Conservation (phyloP, 1,140 invertebrate species). For the Oscheius sp. region DNA sequence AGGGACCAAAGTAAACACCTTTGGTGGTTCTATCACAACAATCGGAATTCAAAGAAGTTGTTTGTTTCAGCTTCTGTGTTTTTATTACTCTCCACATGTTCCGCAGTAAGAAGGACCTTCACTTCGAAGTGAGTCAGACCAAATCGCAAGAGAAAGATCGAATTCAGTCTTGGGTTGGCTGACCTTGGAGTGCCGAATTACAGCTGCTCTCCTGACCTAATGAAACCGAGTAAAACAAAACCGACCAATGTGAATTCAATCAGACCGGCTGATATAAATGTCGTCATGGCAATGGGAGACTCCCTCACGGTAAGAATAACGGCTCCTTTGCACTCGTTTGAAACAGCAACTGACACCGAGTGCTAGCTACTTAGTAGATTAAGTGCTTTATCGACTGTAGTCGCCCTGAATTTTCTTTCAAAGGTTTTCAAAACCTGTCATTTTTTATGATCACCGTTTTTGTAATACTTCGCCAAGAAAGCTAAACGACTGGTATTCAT, state of each 20-base stretch:
- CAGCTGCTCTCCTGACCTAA: conserved; percentile 25
- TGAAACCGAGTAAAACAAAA: conserved; percentile 24
- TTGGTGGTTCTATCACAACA: no score
- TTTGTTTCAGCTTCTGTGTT: background rate
- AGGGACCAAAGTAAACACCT: no score
- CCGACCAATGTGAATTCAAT: conserved; percentile 68
- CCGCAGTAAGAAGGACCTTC: background rate
- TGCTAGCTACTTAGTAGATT: no score
- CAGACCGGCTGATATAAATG: conserved; percentile 74
- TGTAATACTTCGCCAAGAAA: no score
- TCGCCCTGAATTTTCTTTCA: background rate
- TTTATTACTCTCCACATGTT: background rate
- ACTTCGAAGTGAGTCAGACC: background rate
- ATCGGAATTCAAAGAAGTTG: no score
- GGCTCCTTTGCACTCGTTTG: no score
- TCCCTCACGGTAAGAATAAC: conserved; percentile 68
- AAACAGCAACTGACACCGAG: no score
- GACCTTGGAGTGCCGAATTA: conserved; percentile 40
- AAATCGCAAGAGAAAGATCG: background rate
- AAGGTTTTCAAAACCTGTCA: background rate
- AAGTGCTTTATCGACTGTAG: no score
- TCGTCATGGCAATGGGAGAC: conserved; percentile 76
- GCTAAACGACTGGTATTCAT: no score
- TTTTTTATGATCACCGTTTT: no score
- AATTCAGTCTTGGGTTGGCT: background rate